Evolutionary conservation across 2,113 vertebrate genomes (phyloP), one percentile per base, ranked within the genome.

Genomic region (Urocitellus parryii): DNA sequence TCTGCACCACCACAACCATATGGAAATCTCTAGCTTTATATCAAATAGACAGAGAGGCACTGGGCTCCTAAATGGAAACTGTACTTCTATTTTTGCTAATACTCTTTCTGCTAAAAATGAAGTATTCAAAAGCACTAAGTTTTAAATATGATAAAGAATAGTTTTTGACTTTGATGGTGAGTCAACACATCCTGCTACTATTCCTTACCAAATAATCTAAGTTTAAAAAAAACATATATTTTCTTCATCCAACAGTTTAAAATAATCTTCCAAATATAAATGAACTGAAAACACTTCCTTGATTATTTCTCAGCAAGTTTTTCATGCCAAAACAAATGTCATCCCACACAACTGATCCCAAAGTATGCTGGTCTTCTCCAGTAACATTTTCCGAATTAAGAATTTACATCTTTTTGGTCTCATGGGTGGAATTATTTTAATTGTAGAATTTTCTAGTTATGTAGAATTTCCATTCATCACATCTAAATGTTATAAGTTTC

Each of bases 11-110:
- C 34, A n/a, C 16, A n/a, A 17, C 34, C 67, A 70, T 34, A 14
- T 18, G 78, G 93, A 96, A 94, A 89, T 85, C 5, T 0, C 87
- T 82, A 68, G 34, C 94, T 95, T 81, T 73, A 34, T 48, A 53
- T 82, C 79, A 92, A 20, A 72, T 77, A 74, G 48, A 29, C 12
- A 70, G 94, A 92, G 70, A 95, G 32, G 53, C 0, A 82, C 9
- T 29, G 5, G 51, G 24, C 39, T 68, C 17, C 14, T 67, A 7
- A 67, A 34, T 48, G 82, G 73, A n/a, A 79, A 37, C 20, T 45
- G 2, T 27, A 42, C 32, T 51, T 58, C 67, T 51, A 9, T 81
- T 67, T 48, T 78, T 94, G 82, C 9, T 77, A 95, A 85, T 58
- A 94, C 37, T 61, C 18, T 42, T 42, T 67, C 16, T 32, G 25